Evolutionary conservation across 1,140 invertebrate genomes (phyloP), one percentile per base, ranked within the genome.

Genomic region (Magallana gigas): DNA sequence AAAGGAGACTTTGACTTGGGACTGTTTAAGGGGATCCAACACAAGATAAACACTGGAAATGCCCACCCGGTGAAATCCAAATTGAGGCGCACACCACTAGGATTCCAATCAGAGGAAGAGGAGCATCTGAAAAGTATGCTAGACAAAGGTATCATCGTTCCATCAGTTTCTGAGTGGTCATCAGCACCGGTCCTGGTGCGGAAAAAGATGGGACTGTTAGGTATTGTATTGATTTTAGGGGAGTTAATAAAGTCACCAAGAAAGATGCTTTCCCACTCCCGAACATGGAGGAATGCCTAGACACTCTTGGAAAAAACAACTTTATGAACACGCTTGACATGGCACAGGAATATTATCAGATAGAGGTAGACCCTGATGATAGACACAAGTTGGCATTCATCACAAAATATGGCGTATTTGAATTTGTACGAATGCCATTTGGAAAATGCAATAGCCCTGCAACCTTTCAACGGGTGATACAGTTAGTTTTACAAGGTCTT

Each of bases 241-340:
- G 80, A 29, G 64, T 96, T 18, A 96, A 96, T 90, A 8, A 9
- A 84, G 91, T 88, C 0, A 96, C 94, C 0, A 91, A 92, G 0
- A 90, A 92, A 76, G 95, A 96, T 90, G 92, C 88, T 64, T 96
- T 95, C 90, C 96, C 96, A 91, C 87, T 96, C 3, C 96, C 95
- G 0, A 83, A 91, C 1, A 95, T 96, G 29, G 94, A 95, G 14
- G 95, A 95, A 16, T 91, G 90, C 8, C 83, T 96, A 0, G 85
- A 93, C 36, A 86, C 85, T 7, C 76, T 36, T 81, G 23, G 29
- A 29, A 16, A 16, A 81, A 81, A 62, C n/a, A 1, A 8, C 4
- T 87, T 16, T 57, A 16, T 87, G 11, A 64, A 12, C 36, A 59
- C 87, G 0, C n/a, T 85, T 3, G 87, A 85, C 36, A 84, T 64